Evolutionary conservation across 2,888 invertebrate genomes (phyloP), one percentile per base, ranked within the genome.

Genomic region (Torymus auratus): DNA sequence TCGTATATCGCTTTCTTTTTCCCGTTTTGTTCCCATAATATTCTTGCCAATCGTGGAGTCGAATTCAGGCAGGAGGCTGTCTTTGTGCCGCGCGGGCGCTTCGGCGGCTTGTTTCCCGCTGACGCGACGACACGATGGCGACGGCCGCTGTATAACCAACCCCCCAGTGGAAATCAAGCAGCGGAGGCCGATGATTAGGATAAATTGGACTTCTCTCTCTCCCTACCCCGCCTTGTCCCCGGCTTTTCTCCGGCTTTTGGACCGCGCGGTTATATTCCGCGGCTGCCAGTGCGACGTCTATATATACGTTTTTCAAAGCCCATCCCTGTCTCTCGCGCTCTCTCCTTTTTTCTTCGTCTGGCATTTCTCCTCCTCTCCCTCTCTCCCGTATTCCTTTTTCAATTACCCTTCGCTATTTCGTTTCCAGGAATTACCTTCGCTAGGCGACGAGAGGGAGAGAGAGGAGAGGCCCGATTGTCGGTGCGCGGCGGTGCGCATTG

Each of bases 161-260:
- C 86, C 64, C 17, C 87, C 87, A 77, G 84, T 86, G 86, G 87
- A 87, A 88, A 88, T 89, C 87, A 88, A 84, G 83, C 74, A 17
- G 56, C 83, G 83, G 83, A 83, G 79, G 69, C 74, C 84, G 83
- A 85, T 87, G 86, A 89, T 88, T 87, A 88, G 86, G 86, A 88
- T 86, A 86, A 87, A 88, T 88, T 84, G 86, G 85, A 86, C 82
- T 79, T 80, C 71, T 61, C 75, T 67, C 81, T 83, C 72, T 23
- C 20, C 28, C 14, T 55, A 14, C n/a, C 13, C 13, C 14, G 20
- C 11, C 50, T 13, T 28, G 28, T 28, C 28, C 0, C 3, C 28
- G 28, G 28, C 28, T 28, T 28, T 28, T 28, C 28, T 28, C 28
- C 28, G 28, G 28, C 28, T 28, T 28, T 2, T 5, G 28, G 28